Evolutionary conservation across 2,113 vertebrate species (phyloP), one percentile per base, ranked within the genome.

Genomic region (Prolemur simus): DNA sequence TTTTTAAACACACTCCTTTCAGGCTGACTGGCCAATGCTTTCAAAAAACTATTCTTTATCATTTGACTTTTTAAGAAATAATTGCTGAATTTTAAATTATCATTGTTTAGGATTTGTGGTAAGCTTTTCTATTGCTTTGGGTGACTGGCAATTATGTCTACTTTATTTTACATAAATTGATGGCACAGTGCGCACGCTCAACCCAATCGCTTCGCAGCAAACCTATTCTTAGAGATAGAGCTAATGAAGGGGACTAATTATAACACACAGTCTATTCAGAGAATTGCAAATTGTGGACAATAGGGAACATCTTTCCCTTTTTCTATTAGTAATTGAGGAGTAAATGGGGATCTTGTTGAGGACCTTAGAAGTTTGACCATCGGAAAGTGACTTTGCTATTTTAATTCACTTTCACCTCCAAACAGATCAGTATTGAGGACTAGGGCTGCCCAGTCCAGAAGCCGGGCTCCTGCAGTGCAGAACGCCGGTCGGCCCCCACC

Each of bases 81-180:
- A 73, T 80, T 85, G 34, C 25, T 84, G 64, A 71, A 85, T 93
- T 95, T 95, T 80, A 96, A 91, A 32, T 49, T 7, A 89, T 81
- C 52, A 42, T 89, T 83, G 34, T 84, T 92, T 71, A 54, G 71
- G 66, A 74, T 87, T 77, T 78, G 34, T 45, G 56, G 54, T 96
- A 87, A 76, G 74, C 56, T 89, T 92, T 87, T 20, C 6, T 64
- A 74, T 47, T 85, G n/a, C 49, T 76, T 66, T 66, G 42, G 47
- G 10, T 76, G 69, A 25, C 74, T 66, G 56, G 15, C 58, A 81
- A 87, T 86, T 95, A 56, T 69, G 9, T 77, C 74, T 83, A 91
- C 73, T 96, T 71, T 89, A 42, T 95, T 97, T 96, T 91, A 52
- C 39, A 83, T 27, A 86, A 94, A 87, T 74, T 91, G 42, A 54